Evolutionary conservation across 2,888 invertebrate genomes (phyloP).

Genomic region (Diadegma fenestrale): DNA sequence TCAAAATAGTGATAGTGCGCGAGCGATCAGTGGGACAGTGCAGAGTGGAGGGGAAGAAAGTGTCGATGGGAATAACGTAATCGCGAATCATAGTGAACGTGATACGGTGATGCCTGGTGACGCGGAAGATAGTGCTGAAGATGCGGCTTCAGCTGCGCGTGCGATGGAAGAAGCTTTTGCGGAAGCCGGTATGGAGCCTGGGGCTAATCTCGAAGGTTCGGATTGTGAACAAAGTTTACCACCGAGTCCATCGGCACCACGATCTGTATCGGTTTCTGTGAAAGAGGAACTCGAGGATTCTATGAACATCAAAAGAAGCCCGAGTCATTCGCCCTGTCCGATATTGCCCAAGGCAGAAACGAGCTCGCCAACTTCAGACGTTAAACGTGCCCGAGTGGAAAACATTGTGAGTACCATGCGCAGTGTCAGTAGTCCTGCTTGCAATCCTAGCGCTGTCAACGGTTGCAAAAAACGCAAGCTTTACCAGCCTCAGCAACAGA

Average conservation of each 20-base stretch:
- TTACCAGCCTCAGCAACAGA: constrained; percentile 97
- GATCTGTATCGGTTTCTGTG: constrained; percentile 83
- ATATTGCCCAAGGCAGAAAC: constrained; percentile 81
- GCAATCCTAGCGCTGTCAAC: constrained; percentile 90
- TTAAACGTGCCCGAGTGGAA: constrained; percentile 97
- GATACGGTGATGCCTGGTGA: constrained; percentile 83
- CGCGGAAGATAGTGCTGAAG: constrained; percentile 84
- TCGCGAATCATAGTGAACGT: constrained; percentile 81
- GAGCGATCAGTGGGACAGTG: constrained; percentile 82
- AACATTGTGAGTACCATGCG: constrained; percentile 98
- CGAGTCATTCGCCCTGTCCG: constrained; percentile 83
- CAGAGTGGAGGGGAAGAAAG: constrained; percentile 84
- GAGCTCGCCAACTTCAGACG: constrained; percentile 89
- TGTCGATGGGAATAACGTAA: constrained; percentile 82
- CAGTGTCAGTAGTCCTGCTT: constrained; percentile 89
- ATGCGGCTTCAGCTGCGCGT: constrained; percentile 84
- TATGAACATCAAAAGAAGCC: constrained; percentile 81
- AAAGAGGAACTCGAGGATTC: constrained; percentile 83
- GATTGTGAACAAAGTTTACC: constrained; percentile 83
- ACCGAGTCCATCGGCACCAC: constrained; percentile 82
- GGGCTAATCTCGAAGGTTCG: constrained; percentile 83
- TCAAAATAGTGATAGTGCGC: constrained; percentile 83
- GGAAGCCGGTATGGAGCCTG: constrained; percentile 87
- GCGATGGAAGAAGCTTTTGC: constrained; percentile 88
- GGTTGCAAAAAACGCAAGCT: constrained; percentile 98